Evolutionary conservation across 2,797 vertebrate species (phyloP).

Genomic region (Sphaeramia orbicularis): DNA sequence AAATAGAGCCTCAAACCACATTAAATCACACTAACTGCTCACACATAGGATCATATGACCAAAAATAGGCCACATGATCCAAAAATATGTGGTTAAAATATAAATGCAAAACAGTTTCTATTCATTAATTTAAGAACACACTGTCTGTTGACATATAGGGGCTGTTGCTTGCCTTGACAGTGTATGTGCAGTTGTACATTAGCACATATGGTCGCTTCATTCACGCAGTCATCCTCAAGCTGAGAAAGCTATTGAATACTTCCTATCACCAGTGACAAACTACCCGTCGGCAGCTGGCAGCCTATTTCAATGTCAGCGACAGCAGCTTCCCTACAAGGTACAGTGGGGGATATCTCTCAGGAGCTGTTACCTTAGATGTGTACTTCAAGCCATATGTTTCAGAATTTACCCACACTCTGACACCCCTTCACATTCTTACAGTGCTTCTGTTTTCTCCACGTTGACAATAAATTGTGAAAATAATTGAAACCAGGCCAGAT

Average conservation of each 20-base stretch:
- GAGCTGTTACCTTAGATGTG: conserved; percentile 58
- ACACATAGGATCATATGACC: not conserved
- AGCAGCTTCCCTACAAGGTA: conserved; percentile 55
- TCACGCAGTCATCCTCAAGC: conserved; percentile 43
- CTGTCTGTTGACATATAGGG: not conserved
- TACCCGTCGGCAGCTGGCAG: conserved; percentile 65
- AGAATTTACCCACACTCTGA: conserved; percentile 32
- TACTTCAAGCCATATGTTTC: conserved; percentile 63
- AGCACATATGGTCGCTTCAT: conserved; percentile 52
- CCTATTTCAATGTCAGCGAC: conserved; percentile 62
- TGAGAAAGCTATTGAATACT: conserved; percentile 60
- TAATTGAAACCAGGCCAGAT: conserved; percentile 30
- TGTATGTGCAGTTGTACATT: conserved; percentile 15
- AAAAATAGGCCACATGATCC: not conserved
- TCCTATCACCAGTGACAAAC: conserved; percentile 51
- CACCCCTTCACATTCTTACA: not conserved
- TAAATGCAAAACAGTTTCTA: not conserved
- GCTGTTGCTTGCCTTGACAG: conserved; percentile 2
- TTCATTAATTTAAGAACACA: not conserved
- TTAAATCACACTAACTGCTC: not conserved
- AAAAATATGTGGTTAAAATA: not conserved
- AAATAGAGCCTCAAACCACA: not conserved
- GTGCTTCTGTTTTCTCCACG: conserved; percentile 28
- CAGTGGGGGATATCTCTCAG: conserved; percentile 51
- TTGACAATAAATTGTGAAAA: conserved; percentile 42